Percentiles rank a stretch among this genome's conserved stretches.
Conservation (phyloP, 2,113 vertebrate genomes). For the Petroica traversi region DNA sequence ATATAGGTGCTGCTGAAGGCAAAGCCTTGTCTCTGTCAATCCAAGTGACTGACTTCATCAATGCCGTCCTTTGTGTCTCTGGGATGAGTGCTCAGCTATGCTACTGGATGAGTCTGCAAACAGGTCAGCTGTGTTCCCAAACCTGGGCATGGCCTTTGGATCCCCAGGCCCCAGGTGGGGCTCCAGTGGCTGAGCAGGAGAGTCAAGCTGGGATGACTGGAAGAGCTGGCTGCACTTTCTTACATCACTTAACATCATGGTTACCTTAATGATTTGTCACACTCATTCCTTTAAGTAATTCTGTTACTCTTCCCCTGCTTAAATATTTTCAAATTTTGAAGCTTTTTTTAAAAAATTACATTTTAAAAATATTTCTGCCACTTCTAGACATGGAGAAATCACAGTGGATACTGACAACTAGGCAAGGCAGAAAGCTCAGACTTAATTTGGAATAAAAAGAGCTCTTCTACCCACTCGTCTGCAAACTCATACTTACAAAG, state of each 20-base stretch:
- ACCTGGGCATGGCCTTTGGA: background rate
- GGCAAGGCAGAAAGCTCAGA: background rate
- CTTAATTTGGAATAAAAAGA: background rate
- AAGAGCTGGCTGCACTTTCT: rapidly evolving
- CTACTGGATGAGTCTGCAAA: background rate
- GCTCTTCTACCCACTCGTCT: background rate
- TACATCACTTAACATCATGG: background rate
- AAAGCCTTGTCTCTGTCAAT: background rate
- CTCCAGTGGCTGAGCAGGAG: background rate
- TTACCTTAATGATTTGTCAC: background rate
- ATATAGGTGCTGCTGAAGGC: background rate
- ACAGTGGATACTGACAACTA: background rate
- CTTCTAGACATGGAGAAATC: background rate
- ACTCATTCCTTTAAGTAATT: background rate
- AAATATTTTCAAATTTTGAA: background rate
- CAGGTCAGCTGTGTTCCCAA: background rate
- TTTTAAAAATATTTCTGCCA: background rate
- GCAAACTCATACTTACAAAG: background rate
- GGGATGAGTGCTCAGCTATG: rapidly evolving
- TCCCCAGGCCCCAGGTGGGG: background rate
- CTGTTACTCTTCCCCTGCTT: background rate
- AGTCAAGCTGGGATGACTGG: rapidly evolving
- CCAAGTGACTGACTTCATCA: rapidly evolving
- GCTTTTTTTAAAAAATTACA: background rate
- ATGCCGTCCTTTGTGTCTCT: background rate